Evolutionary conservation across 2,888 invertebrate genomes (phyloP).

Genomic region (Junonia oenone): DNA sequence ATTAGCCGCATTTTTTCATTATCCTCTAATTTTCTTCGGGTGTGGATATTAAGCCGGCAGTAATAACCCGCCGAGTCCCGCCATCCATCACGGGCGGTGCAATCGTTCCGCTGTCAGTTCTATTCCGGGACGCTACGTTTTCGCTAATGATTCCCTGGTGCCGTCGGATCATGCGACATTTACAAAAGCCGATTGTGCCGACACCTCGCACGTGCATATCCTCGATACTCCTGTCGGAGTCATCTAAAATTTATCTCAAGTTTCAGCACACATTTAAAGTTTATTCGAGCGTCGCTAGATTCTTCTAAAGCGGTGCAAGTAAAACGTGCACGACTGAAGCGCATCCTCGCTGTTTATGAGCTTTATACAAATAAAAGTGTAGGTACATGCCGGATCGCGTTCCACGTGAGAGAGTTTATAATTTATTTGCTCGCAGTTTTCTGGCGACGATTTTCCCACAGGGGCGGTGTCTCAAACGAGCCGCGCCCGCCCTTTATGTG

Average conservation of each 20-base stretch:
- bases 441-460: conserved; percentile 79
- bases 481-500: conserved; percentile 76
- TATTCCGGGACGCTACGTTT: conserved; percentile 75
- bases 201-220: conserved; percentile 47
- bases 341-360: conserved; percentile 32
- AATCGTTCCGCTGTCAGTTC: conserved; percentile 74
- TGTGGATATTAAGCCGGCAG: conserved; percentile 55
- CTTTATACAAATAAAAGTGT: conserved; percentile 36
- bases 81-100: conserved; percentile 72
- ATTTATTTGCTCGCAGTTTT: conserved; percentile 77
- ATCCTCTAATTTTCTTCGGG: conserved; percentile 44
- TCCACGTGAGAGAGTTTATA: conserved; percentile 73
- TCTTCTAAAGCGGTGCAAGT: conserved; percentile 29
- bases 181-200: conserved; percentile 56
- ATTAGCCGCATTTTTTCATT: conserved; percentile 40
- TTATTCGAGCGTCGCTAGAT: conserved; percentile 19
- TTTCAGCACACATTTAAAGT: conserved; percentile 16
- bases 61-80: conserved; percentile 59
- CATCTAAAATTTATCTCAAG: conserved; percentile 11
- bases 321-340: conserved; percentile 28
- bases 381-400: conserved; percentile 58
- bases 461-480: conserved; percentile 76
- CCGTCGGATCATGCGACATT: conserved; percentile 40
- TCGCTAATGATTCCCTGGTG: conserved; percentile 69
- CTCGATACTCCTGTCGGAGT: conserved; percentile 2